phyloP scores from a whole-genome alignment of 2,888 invertebrate species.

The Watsonalla cultraria region DNA sequence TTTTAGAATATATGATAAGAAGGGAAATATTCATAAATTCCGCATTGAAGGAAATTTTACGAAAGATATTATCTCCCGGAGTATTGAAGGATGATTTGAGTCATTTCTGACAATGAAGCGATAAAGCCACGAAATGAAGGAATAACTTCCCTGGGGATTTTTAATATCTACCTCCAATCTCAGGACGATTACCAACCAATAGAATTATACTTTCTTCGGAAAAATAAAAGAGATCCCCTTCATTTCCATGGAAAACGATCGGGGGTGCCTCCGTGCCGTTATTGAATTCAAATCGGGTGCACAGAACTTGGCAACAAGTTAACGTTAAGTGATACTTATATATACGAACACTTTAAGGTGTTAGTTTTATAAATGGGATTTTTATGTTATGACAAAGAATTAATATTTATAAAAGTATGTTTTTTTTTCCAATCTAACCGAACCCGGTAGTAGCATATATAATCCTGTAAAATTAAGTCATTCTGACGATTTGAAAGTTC shows the following conservation, averaged over 20 bases:
- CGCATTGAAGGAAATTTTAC: background rate
- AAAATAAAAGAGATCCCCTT: slow-evolving; percentile 46
- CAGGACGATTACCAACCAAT: slow-evolving; percentile 41
- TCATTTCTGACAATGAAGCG: slow-evolving; percentile 5
- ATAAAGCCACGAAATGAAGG: slow-evolving; percentile 15
- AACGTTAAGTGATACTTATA: slow-evolving; percentile 5
- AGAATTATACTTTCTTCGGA: slow-evolving; percentile 46
- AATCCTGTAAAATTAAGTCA: no score
- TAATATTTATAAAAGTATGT: no score
- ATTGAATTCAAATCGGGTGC: slow-evolving; percentile 63
- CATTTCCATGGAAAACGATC: slow-evolving; percentile 64
- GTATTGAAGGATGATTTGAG: background rate
- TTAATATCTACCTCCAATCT: slow-evolving; percentile 47
- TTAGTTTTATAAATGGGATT: no score
- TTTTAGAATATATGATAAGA: no score
- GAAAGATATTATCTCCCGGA: background rate
- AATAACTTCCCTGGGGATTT: slow-evolving; percentile 32
- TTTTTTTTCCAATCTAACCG: no score
- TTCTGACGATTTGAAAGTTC: no score
- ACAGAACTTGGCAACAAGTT: slow-evolving; percentile 37
- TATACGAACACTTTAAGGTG: slow-evolving; percentile 21
- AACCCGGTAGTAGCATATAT: no score
- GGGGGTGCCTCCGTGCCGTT: slow-evolving; percentile 45
- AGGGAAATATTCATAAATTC: background rate
- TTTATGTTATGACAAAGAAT: no score